A percentile compares a stretch with the other conserved stretches of the same genome.
These are phyloP conservation scores for Drosophila carrolli DNA, from an alignment of 1,140 invertebrate species.

Conservation along the genomic window DNA sequence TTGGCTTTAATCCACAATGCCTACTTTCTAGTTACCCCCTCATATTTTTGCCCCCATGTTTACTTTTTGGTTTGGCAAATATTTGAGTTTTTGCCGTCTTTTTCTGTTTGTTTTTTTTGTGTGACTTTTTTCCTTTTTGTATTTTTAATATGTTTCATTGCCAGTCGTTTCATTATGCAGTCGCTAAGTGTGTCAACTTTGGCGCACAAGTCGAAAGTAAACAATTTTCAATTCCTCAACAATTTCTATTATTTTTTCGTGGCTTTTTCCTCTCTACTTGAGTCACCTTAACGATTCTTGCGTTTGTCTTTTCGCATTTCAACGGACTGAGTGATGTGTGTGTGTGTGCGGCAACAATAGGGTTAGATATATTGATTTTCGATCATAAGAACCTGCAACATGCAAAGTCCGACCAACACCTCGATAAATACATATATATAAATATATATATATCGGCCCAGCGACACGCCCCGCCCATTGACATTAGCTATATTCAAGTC, in stretches of 20 bases:
- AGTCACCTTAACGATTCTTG: constrained; percentile 45
- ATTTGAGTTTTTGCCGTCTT: constrained; percentile 22
- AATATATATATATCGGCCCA: constrained; percentile 16
- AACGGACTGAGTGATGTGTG: constrained; percentile 5
- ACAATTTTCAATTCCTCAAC: constrained; percentile 37
- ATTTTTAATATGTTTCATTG: constrained; percentile 35
- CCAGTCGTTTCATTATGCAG: constrained; percentile 22
- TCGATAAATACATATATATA: constrained; percentile 9
- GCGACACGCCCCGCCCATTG: constrained; percentile 53
- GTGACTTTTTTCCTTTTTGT: neutral
- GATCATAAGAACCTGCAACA: constrained; percentile 78
- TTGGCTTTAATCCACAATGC: neutral
- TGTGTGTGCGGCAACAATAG: constrained; percentile 40
- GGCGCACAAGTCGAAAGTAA: constrained; percentile 37
- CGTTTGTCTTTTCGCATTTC: constrained; percentile 42
- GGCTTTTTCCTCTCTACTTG: constrained; percentile 18
- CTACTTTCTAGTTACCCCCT: neutral
- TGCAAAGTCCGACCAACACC: constrained; percentile 53
- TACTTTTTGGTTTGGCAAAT: constrained; percentile 29
- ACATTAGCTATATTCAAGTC: constrained; percentile 15
- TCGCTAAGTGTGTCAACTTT: constrained; percentile 38
- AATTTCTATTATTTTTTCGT: constrained; percentile 25
- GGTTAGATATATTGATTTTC: constrained; percentile 77
- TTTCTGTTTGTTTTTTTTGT: constrained; percentile 6
- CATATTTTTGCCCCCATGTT: constrained; percentile 7